Evolutionary conservation across 1,140 invertebrate species (phyloP), one percentile per base, ranked within the genome.

Genomic region (Akabosia matsudoensis): DNA sequence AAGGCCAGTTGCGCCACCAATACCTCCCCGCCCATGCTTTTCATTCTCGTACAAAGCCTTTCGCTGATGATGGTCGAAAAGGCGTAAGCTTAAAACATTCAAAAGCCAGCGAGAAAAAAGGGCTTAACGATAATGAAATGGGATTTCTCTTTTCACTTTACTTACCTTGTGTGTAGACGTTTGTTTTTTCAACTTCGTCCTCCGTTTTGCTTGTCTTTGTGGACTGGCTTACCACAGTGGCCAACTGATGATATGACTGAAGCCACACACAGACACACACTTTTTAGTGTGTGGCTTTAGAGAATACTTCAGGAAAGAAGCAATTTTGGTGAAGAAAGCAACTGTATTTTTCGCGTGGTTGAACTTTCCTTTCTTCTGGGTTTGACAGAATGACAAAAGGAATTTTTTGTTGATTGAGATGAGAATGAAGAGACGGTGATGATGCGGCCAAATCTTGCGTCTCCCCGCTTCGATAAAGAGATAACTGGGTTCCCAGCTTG

Each of bases 311-410:
- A 56, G 10, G 54, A 22, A 56, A n/a, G 22, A 56, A 22, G 54
- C 10, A 56, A 16, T 13, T 56, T 56, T 22, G 7, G 18, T 45
- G 37, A 45, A 45, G 37, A 45, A 45, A 45, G 37, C 37, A 45
- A 45, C 37, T 45, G 37, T 45, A 45, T 45, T 45, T 45, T 45
- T 45, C 22, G 54, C 54, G 13, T 56, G 54, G 54, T 56, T 56
- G 54, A 10, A 56, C 54, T 56, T 56, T 22, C 22, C 54, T 10
- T 56, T n/a, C 18, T 45, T 24, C 54, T 56, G 54, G 13, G 54
- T 56, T 56, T 56, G 54, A 56, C 54, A 56, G 54, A 56, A 56
- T 56, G 54, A 56, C 54, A 56, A 56, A 56, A 56, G 54, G 54
- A 56, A 56, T 56, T 56, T 56, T 56, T 22, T 56, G 13, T 56